Conservation (phyloP, 2,888 invertebrate species). For the Salpingus planirostris region DNA sequence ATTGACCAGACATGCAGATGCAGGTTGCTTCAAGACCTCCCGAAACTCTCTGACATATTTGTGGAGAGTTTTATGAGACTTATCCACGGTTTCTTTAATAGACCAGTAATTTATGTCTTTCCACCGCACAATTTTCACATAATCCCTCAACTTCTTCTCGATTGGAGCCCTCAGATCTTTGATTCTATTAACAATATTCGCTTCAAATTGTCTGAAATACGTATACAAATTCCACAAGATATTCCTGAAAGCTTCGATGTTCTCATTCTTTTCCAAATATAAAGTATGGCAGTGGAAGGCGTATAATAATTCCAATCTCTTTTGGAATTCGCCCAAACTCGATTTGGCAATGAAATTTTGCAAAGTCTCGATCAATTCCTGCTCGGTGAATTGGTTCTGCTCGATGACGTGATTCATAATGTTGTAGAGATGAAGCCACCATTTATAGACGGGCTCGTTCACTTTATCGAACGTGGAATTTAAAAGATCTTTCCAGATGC, state of each 20-base stretch:
- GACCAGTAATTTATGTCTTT: constrained; percentile 92
- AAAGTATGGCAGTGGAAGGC: constrained; percentile 74
- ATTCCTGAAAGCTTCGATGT: constrained; percentile 49
- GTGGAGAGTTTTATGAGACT: constrained; percentile 78
- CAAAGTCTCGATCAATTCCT: constrained; percentile 51
- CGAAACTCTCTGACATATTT: constrained; percentile 78
- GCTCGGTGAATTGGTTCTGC: constrained; percentile 29
- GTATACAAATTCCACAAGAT: constrained; percentile 74
- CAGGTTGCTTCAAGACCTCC: constrained; percentile 49
- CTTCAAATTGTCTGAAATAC: constrained; percentile 74
- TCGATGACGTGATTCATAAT: constrained; percentile 55
- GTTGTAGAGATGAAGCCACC: constrained; percentile 85
- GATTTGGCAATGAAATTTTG: constrained; percentile 78
- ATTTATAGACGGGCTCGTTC: constrained; percentile 63
- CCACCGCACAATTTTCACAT: constrained; percentile 92
- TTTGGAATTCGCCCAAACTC: constrained; percentile 72
- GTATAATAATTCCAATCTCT: constrained; percentile 67
- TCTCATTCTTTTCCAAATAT: constrained; percentile 40
- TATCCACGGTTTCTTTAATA: constrained; percentile 79
- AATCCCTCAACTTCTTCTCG: constrained; percentile 85
- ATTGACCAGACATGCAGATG: constrained; percentile 40
- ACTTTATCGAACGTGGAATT: constrained; percentile 55
- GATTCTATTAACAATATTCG: constrained; percentile 55
- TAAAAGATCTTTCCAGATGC: constrained; percentile 78
- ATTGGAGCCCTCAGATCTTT: constrained; percentile 67